Evolutionary conservation across 2,888 invertebrate species (phyloP), one percentile per base, ranked within the genome.

Genomic region (Diarsia rubi): DNA sequence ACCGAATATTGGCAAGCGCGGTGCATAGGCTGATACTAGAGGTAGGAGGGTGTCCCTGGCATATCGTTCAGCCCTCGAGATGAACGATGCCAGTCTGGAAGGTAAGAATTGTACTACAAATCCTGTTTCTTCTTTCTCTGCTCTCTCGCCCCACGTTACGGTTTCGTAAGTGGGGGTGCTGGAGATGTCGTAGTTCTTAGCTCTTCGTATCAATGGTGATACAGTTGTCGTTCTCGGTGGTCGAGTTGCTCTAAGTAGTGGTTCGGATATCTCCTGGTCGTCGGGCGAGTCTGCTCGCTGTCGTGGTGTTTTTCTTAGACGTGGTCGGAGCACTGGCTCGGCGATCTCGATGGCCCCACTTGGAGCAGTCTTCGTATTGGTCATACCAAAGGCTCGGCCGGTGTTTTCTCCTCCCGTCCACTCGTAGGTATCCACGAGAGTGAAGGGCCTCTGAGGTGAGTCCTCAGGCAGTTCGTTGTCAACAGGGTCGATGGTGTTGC

Each of bases 41-140:
- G 98, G 98, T 70, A 98, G 92, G 3, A 98, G 95, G 0, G 98
- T 98, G 91, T 98, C 98, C 70, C 98, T 97, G 0, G 98, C 98
- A 91, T 98, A 98, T 67, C 97, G 97, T 90, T 98, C 98, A 0
- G 98, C 98, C 86, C 98, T 97, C 57, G 98, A 98, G 65, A 98
- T 97, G 92, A 98, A 97, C 8, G 98, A 98, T 0, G 98, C 98
- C 3, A 98, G 93, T 49, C 98, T 97, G 82, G 98, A 98, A 0
- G 98, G 98, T 62, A 98, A 94, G 89, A 98, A 97, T 91, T 98
- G 98, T 0, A 98, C 98, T 0, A 98, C 98, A 74, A 97, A 96
- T 75, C 96, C 93, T 11, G 92, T 81, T 78, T 95, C 94, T 80
- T 93, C 95, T 86, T 92, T 96, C 86, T 92, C 96, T 1, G 88